Conservation (phyloP, 2,113 vertebrate genomes). For the Salvelinus alpinus region DNA sequence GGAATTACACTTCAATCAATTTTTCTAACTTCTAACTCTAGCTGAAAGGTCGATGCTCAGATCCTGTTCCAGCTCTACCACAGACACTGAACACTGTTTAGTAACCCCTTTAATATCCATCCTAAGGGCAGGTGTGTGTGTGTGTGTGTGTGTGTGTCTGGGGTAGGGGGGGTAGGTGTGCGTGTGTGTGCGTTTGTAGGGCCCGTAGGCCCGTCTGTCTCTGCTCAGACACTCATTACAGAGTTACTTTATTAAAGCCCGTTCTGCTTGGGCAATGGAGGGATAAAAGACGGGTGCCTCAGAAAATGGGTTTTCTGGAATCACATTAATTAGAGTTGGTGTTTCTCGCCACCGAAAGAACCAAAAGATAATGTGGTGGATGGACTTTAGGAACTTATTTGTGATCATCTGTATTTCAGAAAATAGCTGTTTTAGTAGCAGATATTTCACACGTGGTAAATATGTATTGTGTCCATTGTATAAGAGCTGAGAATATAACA, state of each 20-base stretch:
- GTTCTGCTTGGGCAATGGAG: slow-evolving; percentile 65
- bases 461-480: background rate
- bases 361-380: slow-evolving; percentile 36
- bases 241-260: slow-evolving; percentile 48
- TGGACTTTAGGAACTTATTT: slow-evolving; percentile 26
- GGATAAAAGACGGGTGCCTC: slow-evolving; percentile 53
- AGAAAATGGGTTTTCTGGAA: slow-evolving; percentile 63
- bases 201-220: slow-evolving; percentile 31
- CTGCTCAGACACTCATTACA: slow-evolving; percentile 60
- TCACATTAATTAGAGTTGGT: slow-evolving; percentile 60
- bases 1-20: no score
- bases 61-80: slow-evolving; percentile 18
- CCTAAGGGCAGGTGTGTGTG: background rate
- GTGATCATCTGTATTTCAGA: background rate
- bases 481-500: background rate
- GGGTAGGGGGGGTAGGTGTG: background rate
- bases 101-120: slow-evolving; percentile 45
- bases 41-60: slow-evolving; percentile 40
- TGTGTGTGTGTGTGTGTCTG: slow-evolving; percentile 4
- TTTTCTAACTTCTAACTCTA: no score
- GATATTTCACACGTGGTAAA: background rate
- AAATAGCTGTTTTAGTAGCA: background rate
- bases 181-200: slow-evolving; percentile 39
- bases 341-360: slow-evolving; percentile 34
- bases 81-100: slow-evolving; percentile 49